Percentiles rank a stretch among this genome's conserved stretches.
Conservation (phyloP, 37 sponge, comb jelly and placozoan species). For the Oopsacas minuta region DNA sequence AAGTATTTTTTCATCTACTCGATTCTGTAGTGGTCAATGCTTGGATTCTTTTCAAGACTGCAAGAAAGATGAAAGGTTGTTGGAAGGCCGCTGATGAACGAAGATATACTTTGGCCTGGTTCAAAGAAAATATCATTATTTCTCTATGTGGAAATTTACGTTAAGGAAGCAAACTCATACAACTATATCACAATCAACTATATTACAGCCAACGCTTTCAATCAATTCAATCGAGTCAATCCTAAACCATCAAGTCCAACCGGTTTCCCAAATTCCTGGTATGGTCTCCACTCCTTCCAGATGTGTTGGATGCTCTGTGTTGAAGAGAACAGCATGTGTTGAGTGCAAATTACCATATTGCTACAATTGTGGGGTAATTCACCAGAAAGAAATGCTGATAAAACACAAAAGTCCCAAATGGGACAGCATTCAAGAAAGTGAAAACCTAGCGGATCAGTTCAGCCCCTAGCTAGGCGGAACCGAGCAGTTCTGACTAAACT, state of each 20-base stretch:
- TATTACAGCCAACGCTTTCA: neutral
- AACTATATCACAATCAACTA: no score
- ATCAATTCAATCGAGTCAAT: neutral
- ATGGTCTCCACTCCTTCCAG: neutral
- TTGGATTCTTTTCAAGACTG: neutral
- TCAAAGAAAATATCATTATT: neutral
- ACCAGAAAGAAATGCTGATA: no score
- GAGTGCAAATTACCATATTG: neutral
- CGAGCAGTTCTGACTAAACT: no score
- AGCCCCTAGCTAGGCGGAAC: no score
- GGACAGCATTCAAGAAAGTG: no score
- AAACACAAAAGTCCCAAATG: no score
- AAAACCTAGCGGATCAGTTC: no score
- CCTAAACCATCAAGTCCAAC: neutral
- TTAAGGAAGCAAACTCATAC: neutral
- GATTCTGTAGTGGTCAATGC: neutral
- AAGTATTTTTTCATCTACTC: neutral
- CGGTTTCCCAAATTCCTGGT: neutral
- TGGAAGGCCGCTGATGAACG: neutral
- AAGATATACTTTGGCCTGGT: neutral
- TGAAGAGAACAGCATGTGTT: neutral
- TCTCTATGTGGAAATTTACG: neutral
- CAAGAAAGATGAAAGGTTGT: neutral
- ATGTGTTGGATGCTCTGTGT: neutral
- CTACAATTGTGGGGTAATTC: neutral